Evolutionary conservation across 2,888 invertebrate genomes (phyloP), one percentile per base, ranked within the genome.

Genomic region (Phengaris alcon): DNA sequence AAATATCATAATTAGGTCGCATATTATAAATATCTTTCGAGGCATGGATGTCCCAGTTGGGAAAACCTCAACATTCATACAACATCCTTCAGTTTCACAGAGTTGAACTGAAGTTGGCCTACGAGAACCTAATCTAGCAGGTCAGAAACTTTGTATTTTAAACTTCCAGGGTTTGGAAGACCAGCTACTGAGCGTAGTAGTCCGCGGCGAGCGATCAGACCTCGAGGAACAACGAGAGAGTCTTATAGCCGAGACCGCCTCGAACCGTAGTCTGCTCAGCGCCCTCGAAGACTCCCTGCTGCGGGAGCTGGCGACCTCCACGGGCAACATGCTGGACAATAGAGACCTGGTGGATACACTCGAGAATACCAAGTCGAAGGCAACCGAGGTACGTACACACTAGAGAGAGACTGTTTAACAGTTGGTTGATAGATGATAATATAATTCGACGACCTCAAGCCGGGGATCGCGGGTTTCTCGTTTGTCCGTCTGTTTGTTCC

Each of bases 281-380:
- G 96, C 97, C 69, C 90, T 98, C 0, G 98, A 98, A 84, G 97
- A 98, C 86, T 97, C 97, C 0, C 89, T 98, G 75, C 92, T 98
- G 2, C 90, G 96, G 72, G 98, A 98, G 85, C 91, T 98, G 81
- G 96, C 98, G 2, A 97, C 96, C 0, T 97, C 97, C 0, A 96
- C 97, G 0, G 98, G 98, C 15, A 98, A 98, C 88, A 98, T 98
- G 97, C 89, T 98, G 83, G 98, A 98, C 84, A 98, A 98, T 81
- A 95, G 96, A 0, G 98, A 98, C 81, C 93, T 98, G 9, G 95
- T 98, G 15, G 93, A 95, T 78, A 98, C 98, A 0, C 90, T 98
- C 74, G 98, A 98, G 82, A 97, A 97, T 80, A 97, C 98, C 8
- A 98, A 98, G 89, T 94, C 95, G 0, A 98, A 98, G 84, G 98